Evolutionary conservation across 1,140 invertebrate genomes (phyloP), one percentile per base, ranked within the genome.

Genomic region (Apis florea): DNA sequence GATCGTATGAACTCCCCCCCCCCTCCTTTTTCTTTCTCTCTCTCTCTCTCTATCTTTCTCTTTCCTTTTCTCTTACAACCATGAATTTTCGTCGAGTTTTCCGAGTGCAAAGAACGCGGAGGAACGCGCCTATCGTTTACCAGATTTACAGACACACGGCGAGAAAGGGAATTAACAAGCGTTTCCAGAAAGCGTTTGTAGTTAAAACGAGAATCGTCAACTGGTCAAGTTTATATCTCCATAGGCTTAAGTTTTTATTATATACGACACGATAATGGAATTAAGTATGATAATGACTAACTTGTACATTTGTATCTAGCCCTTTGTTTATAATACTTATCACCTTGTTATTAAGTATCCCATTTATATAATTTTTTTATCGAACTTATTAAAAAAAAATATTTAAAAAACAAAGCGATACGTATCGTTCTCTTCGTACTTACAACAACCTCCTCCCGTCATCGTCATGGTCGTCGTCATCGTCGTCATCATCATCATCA

Each of bases 301-400:
- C 91, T 92, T 94, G 93, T 94, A 93, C 93, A 93, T 94, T 94
- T 93, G 93, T 94, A 93, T 94, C 92, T 94, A 94, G 93, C 92
- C 89, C 89, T 92, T 93, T 94, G 93, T 94, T 94, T 93, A 93
- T 94, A 93, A 93, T 92, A 94, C 92, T 92, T 94, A 93, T 94
- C 93, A 94, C 90, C 91, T 93, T 94, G 93, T 94, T 94, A 93
- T 93, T 93, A 94, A 93, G 93, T 94, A 92, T 90, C 89, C 93
- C 85, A 93, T 94, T 94, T 94, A 92, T 94, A 93, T 94, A 92
- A 94, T 93, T 94, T 94, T 81, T 93, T 93, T 94, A 94, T 93
- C 91, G 90, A 94, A 93, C 93, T 93, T 92, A 94, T 94, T 93
- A 93, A 40, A 94, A 94, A n/a, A 63, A 93, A 94, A 93, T 93